phyloP scores from a whole-genome alignment of 2,113 vertebrate species.

The Cebus imitator region DNA sequence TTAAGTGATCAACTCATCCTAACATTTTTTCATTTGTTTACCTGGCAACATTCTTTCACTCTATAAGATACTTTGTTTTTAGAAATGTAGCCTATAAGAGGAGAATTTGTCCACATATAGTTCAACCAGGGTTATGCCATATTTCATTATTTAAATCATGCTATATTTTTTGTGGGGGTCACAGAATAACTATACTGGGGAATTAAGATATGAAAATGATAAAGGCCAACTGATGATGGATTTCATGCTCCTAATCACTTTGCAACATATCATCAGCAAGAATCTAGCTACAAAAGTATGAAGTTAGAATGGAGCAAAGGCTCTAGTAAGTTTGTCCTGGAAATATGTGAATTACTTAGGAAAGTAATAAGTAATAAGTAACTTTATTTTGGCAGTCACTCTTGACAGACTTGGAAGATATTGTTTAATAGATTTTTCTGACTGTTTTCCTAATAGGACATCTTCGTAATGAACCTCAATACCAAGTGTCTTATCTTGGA shows the following conservation, averaged over 20 bases:
- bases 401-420: not conserved
- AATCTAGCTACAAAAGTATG: not conserved
- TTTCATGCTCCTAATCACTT: not conserved
- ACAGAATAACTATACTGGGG: not conserved
- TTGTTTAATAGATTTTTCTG: slow-evolving; percentile 47
- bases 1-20: not conserved
- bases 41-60: slow-evolving; percentile 40
- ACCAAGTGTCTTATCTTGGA: not conserved
- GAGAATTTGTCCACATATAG: not conserved
- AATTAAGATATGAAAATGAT: slow-evolving; percentile 31
- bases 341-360: slow-evolving; percentile 44
- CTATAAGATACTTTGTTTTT: not conserved
- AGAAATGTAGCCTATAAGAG: not conserved
- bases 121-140: not conserved
- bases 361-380: slow-evolving; percentile 46
- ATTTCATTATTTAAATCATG: slow-evolving; percentile 29
- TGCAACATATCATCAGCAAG: not conserved
- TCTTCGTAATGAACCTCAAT: not conserved
- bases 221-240: not conserved
- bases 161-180: not conserved
- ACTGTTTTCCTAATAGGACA: slow-evolving; percentile 23
- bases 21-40: slow-evolving; percentile 31
- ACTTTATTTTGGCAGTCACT: slow-evolving; percentile 54
- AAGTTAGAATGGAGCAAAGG: slow-evolving; percentile 6
- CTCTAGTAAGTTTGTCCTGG: not conserved